Base-by-base conservation (phyloP, 2,888 invertebrate species). In the Euphydryas editha region DNA sequence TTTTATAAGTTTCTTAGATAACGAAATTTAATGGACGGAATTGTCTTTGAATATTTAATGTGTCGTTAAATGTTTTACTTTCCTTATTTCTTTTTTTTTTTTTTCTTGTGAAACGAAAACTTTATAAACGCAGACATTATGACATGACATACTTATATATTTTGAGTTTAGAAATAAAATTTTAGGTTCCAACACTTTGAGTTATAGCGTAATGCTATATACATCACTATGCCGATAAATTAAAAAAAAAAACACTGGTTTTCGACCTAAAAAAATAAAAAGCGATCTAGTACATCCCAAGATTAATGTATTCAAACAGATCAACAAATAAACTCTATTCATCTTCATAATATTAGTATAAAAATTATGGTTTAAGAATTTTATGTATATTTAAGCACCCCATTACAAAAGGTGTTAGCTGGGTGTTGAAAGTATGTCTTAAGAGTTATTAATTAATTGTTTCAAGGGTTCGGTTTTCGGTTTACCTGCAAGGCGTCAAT, bases 351-450 rank as follows among this genome's bases (percentile, higher is more conserved):
- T 21, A 20, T 15, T 6, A 21, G 5, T 13, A 20, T 20, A 13
- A 17, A 47, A 47, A 2, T 46, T 11, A 11, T 11, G 21, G 49
- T 44, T 4, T 7, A 64, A 57, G 13, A 11, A 60, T 44, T 49
- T 55, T 20, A 62, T 54, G 37, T 54, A 20, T 46, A 36, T 59
- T 21, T 18, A 58, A 65, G 47, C 57, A 57, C 62, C 62, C 20
- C 24, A 47, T 55, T 55, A 18, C 18, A 59, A 68, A 63, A 69
- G 65, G 69, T 67, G 64, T 55, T n/a, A n/a, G n/a, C n/a, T 62
- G 61, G 63, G 72, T 62, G 69, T 69, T 62, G 72, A 72, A 59
- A 69, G 66, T 62, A 62, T 67, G 71, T 71, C 62, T 67, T 39
- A 51, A 66, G 69, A 47, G 54, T 72, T 64, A 71, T 72, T 69